Evolutionary conservation across 2,888 invertebrate species (phyloP).

Genomic region (Pogonocherus hispidulus): DNA sequence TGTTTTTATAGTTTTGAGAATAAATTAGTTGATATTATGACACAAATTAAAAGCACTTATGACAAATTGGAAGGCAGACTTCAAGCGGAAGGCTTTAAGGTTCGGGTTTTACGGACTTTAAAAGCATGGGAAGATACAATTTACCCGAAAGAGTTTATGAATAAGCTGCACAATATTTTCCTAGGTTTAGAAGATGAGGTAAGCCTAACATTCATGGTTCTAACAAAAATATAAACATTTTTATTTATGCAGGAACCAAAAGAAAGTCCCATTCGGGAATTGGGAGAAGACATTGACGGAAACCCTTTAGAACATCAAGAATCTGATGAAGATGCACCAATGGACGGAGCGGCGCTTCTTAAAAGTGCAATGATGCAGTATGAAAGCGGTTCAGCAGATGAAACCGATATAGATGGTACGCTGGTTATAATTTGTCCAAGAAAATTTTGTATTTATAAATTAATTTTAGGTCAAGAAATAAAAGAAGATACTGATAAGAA

Average conservation of each 20-base stretch:
- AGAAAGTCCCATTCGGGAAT: constrained; percentile 33
- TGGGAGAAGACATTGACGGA: constrained; percentile 75
- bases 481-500: constrained; percentile 57
- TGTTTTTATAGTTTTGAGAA: constrained; percentile 80
- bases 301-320: constrained; percentile 73
- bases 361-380: constrained; percentile 77
- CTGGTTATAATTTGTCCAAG: constrained; percentile 55
- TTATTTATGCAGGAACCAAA: constrained; percentile 43
- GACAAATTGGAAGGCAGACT: constrained; percentile 84
- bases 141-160: constrained; percentile 93
- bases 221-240: neutral
- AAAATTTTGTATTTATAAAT: too few species aligned
- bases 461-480: constrained; percentile 60
- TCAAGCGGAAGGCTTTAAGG: constrained; percentile 97
- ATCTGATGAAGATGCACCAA: constrained; percentile 77
- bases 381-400: constrained; percentile 56
- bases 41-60: constrained; percentile 79
- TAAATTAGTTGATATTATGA: constrained; percentile 84
- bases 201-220: constrained; percentile 2
- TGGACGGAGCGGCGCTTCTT: constrained; percentile 86
- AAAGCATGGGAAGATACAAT: constrained; percentile 99
- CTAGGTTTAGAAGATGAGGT: constrained; percentile 77
- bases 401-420: constrained; percentile 78
- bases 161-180: constrained; percentile 90
- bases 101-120: constrained; percentile 89